phyloP scores from a whole-genome alignment of 2,888 invertebrate species.

The Nomada ferruginata region DNA sequence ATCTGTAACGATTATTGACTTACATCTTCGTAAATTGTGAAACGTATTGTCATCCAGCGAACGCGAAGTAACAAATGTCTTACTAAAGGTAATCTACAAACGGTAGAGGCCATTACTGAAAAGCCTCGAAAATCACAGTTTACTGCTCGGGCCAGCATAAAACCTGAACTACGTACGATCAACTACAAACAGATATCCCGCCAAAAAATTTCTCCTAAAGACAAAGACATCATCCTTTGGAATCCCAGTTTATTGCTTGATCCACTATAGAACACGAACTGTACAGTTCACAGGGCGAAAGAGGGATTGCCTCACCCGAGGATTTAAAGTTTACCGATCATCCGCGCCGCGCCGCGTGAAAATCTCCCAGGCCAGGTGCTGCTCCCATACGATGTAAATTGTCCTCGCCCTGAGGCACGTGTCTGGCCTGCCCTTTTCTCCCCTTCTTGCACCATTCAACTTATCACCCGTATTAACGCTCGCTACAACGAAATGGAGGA shows the following conservation, averaged over 20 bases:
- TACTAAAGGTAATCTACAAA: too few species aligned
- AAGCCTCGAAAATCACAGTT: background rate
- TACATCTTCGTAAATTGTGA: too few species aligned
- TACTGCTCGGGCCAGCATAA: background rate
- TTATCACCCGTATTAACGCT: conserved; percentile 63
- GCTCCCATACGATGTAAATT: conserved; percentile 66
- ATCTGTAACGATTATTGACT: too few species aligned
- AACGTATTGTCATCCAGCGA: too few species aligned
- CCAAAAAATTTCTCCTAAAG: background rate
- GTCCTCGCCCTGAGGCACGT: conserved; percentile 58
- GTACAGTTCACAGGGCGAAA: background rate
- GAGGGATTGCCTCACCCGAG: background rate
- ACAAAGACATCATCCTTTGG: background rate
- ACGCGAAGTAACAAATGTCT: too few species aligned
- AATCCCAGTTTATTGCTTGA: background rate
- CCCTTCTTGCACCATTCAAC: conserved; percentile 29
- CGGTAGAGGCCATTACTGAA: background rate
- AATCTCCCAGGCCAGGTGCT: conserved; percentile 64
- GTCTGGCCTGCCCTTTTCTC: conserved; percentile 33
- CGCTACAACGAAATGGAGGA: conserved; percentile 43
- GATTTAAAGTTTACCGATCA: conserved; percentile 19
- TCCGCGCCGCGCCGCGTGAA: conserved; percentile 22
- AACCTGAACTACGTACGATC: background rate
- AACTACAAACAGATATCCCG: background rate
- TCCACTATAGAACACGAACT: background rate